Conservation (phyloP, 2,797 vertebrate species). For the Toxotes lorentzi region DNA sequence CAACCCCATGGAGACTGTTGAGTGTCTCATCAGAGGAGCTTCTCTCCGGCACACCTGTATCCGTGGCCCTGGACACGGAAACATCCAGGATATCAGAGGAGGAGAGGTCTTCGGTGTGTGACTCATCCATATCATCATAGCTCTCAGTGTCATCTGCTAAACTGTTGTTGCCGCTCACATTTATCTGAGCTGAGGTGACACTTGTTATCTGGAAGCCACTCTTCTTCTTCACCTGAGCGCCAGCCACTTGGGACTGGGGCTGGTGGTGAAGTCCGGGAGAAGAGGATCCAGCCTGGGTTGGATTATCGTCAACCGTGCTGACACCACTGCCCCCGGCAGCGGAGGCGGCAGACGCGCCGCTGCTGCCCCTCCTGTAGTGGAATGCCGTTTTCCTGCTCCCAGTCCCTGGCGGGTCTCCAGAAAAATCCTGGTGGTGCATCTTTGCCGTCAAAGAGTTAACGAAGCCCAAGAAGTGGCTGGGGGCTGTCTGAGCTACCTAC, state of each 20-base stretch:
- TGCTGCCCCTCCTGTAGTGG: conserved; percentile 87
- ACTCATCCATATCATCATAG: conserved; percentile 98
- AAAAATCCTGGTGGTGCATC: conserved; percentile 95
- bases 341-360: conserved; percentile 82
- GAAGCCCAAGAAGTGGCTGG: conserved; percentile 28
- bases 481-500: conserved; percentile 36
- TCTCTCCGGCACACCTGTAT: conserved; percentile 92
- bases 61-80: conserved; percentile 92
- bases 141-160: conserved; percentile 98
- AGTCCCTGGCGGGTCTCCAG: conserved; percentile 82
- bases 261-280: conserved; percentile 89
- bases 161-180: conserved; percentile 96
- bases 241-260: conserved; percentile 81
- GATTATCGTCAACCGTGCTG: conserved; percentile 85
- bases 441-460: conserved; percentile 30
- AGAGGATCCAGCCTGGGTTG: conserved; percentile 84
- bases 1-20: conserved; percentile 96
- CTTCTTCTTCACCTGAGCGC: conserved; percentile 96
- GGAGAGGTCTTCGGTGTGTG: conserved; percentile 96
- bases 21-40: conserved; percentile 98
- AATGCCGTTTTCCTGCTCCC: conserved; percentile 90
- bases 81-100: conserved; percentile 97
- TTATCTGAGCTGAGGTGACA: conserved; percentile 95
- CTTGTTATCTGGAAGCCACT: conserved; percentile 99
- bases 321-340: conserved; percentile 76